These are phyloP conservation scores for Agriotes lineatus DNA, from an alignment of 2,888 invertebrate species.

Conservation along the genomic window DNA sequence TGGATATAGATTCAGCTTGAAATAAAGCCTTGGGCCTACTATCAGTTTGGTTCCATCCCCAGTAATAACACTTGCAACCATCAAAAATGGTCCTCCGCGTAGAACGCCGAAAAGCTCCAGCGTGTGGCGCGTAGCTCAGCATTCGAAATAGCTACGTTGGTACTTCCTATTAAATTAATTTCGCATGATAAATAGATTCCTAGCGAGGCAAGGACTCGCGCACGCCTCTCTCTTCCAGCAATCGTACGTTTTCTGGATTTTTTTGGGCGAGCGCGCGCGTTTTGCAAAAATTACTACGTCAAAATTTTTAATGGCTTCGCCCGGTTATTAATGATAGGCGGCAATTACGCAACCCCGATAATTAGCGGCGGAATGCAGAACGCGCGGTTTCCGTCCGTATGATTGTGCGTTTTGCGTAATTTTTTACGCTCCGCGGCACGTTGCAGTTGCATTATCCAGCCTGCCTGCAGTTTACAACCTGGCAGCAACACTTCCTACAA, in stretches of 20 bases:
- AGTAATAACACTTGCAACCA: no score
- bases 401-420: slow-evolving; percentile 23
- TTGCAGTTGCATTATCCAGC: slow-evolving; percentile 14
- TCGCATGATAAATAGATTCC: slow-evolving; percentile 32
- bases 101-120: no score
- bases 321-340: slow-evolving; percentile 8
- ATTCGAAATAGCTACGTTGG: slow-evolving; percentile 12
- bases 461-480: slow-evolving; percentile 11
- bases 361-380: slow-evolving; percentile 4
- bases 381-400: slow-evolving; percentile 14
- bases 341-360: slow-evolving; percentile 11
- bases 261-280: not conserved
- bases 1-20: no score
- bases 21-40: no score
- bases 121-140: not conserved
- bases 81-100: no score
- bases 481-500: slow-evolving; percentile 28
- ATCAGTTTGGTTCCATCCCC: no score
- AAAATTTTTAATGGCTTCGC: slow-evolving; percentile 6
- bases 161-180: slow-evolving; percentile 30
- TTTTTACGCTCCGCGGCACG: slow-evolving; percentile 13
- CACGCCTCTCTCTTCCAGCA: slow-evolving; percentile 10
- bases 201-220: slow-evolving; percentile 28
- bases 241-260: slow-evolving; percentile 5
- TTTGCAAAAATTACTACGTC: slow-evolving; percentile 14